Percentiles rank a stretch among this genome's conserved stretches.
These are phyloP conservation scores for Montipora capitata DNA, from an alignment of 92 coral and sea anemone species.

Conservation along the genomic window DNA sequence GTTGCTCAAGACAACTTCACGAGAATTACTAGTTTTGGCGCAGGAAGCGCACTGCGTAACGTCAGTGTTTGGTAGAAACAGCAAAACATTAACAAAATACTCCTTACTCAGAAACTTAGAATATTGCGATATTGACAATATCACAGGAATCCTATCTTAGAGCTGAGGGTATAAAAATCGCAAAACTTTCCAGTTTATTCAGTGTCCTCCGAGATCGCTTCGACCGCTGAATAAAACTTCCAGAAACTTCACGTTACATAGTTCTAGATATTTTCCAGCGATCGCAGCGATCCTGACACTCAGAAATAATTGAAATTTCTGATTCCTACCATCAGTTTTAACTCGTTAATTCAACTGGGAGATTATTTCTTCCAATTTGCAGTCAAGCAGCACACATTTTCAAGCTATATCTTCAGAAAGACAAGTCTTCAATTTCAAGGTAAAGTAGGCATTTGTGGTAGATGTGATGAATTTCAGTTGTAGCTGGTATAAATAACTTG, in stretches of 20 bases:
- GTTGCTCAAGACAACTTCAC: too few species aligned
- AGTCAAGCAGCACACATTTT: neutral
- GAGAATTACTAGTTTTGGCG: neutral
- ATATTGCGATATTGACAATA: slow-evolving; percentile 16
- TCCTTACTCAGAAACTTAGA: neutral
- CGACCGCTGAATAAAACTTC: slow-evolving; percentile 4
- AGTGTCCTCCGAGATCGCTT: slow-evolving; percentile 7
- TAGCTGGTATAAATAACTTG: neutral
- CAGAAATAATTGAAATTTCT: neutral
- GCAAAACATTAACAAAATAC: slow-evolving; percentile 7
- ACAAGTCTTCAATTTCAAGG: neutral
- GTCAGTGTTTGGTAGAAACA: neutral
- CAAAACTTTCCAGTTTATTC: neutral
- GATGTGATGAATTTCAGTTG: neutral
- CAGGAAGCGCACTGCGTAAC: too few species aligned
- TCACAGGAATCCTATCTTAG: neutral
- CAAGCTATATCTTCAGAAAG: neutral
- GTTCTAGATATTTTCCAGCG: slow-evolving; percentile 12
- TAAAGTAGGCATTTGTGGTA: neutral
- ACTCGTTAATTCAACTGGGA: neutral
- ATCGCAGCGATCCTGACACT: neutral
- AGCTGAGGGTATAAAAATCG: neutral
- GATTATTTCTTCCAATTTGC: too few species aligned
- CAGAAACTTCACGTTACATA: neutral
- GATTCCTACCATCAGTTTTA: neutral